Evolutionary conservation across 2,797 vertebrate genomes (phyloP).

Genomic region (Chelonia mydas): DNA sequence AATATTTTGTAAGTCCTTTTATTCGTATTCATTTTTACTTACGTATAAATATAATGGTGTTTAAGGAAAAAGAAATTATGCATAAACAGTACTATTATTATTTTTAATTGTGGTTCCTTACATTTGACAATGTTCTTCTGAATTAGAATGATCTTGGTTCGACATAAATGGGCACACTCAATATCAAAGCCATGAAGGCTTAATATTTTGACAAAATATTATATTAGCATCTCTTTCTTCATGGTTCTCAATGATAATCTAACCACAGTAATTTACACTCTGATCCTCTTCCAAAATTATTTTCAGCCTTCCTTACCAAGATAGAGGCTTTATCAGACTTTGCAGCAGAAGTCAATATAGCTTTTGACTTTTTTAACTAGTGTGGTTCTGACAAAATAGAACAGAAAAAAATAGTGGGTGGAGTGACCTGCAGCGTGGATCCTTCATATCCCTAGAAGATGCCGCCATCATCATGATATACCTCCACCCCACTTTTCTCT

Average conservation of each 20-base stretch:
- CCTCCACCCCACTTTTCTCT: neutral
- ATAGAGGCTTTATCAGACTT: neutral
- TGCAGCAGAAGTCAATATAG: neutral
- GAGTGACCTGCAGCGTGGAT: neutral
- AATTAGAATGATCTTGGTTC: conserved; percentile 63
- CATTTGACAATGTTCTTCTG: conserved; percentile 34
- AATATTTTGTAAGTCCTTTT: conserved; percentile 30
- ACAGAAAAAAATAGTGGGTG: neutral
- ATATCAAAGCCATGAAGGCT: conserved; percentile 41
- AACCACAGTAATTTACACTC: neutral
- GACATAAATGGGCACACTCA: conserved; percentile 84
- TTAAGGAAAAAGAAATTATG: conserved; percentile 40
- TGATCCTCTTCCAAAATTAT: fast-evolving
- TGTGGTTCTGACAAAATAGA: neutral
- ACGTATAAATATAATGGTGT: conserved; percentile 47
- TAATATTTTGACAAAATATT: conserved; percentile 12
- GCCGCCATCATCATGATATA: neutral
- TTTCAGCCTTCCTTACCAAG: neutral
- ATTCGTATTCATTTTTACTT: conserved; percentile 51
- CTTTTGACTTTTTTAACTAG: neutral
- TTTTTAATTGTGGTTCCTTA: conserved; percentile 47
- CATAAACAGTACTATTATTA: neutral
- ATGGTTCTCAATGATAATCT: neutral
- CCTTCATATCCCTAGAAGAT: neutral
- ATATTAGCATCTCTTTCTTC: neutral